Conservation (phyloP, 2,797 vertebrate species). For the Ctenosaura bakeri region DNA sequence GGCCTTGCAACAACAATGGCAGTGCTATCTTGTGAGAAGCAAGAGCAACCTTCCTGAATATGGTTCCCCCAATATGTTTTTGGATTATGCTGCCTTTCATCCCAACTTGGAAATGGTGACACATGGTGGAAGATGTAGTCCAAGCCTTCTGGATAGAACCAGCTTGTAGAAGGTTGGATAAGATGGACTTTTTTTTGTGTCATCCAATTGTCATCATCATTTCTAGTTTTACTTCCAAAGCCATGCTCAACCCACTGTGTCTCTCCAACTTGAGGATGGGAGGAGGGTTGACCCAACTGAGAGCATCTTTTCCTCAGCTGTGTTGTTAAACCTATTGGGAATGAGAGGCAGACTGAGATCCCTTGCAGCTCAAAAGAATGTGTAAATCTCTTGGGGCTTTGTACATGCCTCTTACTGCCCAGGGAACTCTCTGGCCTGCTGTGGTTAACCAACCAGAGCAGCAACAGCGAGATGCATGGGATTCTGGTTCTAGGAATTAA, state of each 20-base stretch:
- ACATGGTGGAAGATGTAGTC: too few species aligned
- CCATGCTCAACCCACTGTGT: neutral
- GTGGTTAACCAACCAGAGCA: neutral
- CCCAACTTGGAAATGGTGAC: too few species aligned
- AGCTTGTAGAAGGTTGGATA: too few species aligned
- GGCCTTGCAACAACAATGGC: neutral
- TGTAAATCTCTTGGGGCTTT: neutral
- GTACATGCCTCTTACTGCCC: neutral
- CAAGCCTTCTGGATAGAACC: too few species aligned
- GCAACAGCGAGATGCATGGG: too few species aligned
- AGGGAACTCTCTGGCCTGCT: neutral
- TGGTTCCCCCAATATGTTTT: too few species aligned
- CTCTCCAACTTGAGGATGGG: neutral
- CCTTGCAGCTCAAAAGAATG: neutral
- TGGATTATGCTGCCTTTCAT: too few species aligned
- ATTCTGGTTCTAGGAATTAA: neutral
- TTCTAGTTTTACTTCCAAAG: neutral
- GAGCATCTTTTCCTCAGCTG: neutral
- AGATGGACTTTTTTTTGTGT: too few species aligned
- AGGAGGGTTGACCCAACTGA: neutral
- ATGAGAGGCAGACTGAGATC: neutral
- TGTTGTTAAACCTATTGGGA: neutral
- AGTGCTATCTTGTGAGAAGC: neutral
- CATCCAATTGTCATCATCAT: neutral
- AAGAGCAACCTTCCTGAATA: neutral